Conservation (phyloP, 2,797 vertebrate genomes). For the Prionace glauca region DNA sequence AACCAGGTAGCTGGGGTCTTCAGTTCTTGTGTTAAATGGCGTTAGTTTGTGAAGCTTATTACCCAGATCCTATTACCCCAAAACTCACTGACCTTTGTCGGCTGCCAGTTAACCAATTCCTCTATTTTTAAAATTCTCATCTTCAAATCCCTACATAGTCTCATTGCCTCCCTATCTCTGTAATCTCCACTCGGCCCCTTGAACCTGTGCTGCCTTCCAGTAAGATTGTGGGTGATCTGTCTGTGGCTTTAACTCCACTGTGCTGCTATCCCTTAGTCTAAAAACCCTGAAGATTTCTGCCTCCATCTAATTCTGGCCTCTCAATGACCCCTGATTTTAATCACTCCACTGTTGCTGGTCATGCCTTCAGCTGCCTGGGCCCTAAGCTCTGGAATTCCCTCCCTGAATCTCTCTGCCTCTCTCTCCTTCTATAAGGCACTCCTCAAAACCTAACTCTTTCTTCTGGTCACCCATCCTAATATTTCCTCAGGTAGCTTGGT, state of each 20-base stretch:
- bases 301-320: neutral
- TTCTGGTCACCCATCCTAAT: neutral
- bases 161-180: neutral
- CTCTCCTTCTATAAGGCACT: neutral
- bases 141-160: neutral
- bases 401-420: neutral
- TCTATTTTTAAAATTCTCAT: neutral
- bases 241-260: too few species aligned
- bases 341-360: too few species aligned
- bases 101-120: neutral
- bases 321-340: neutral
- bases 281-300: neutral
- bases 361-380: neutral
- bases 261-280: too few species aligned
- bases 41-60: too few species aligned
- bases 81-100: neutral
- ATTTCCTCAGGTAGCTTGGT: neutral
- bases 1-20: too few species aligned
- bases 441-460: neutral
- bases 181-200: neutral
- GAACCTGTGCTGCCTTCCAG: too few species aligned
- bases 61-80: too few species aligned
- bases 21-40: too few species aligned
- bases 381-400: neutral
- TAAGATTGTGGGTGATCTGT: too few species aligned